Percentiles rank a stretch among this genome's conserved stretches.
Conservation (phyloP, 1,140 invertebrate genomes). For the Varroa destructor region DNA sequence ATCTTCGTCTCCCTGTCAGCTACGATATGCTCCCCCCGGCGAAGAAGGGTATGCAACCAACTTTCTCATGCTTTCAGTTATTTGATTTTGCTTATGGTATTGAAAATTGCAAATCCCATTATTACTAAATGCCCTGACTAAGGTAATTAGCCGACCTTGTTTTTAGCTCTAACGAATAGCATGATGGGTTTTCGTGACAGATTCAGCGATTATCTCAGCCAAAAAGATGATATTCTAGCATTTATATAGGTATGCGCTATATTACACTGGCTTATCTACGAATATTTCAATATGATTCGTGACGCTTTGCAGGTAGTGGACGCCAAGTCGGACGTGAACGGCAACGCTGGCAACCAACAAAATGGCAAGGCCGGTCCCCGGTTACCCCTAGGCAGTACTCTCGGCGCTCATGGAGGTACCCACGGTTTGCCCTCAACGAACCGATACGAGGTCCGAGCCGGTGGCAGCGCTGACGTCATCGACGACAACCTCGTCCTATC, state of each 20-base stretch:
- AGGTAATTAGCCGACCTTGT: no score
- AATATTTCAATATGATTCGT: not conserved
- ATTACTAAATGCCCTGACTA: no score
- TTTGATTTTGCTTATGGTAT: no score
- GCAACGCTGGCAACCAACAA: constrained; percentile 26
- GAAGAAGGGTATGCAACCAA: constrained; percentile 6
- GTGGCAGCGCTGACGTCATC: constrained; percentile 27
- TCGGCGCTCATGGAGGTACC: not conserved
- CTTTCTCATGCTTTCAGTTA: no score
- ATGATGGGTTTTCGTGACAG: no score
- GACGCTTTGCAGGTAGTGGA: constrained; percentile 4
- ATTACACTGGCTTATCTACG: no score
- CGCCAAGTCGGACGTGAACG: constrained; percentile 27
- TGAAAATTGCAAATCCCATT: no score
- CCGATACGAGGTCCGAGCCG: constrained; percentile 25
- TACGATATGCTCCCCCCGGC: constrained; percentile 13
- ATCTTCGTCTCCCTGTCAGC: constrained; percentile 20
- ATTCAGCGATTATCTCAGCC: no score
- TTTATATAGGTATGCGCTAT: no score
- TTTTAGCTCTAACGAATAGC: no score
- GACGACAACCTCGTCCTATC: constrained; percentile 26
- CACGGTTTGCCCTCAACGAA: constrained; percentile 24
- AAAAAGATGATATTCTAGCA: no score
- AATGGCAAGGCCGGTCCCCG: constrained; percentile 1
- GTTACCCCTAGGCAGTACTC: no score